phyloP scores from a whole-genome alignment of 2,797 vertebrate species.

The Enteromius paludinosus region DNA sequence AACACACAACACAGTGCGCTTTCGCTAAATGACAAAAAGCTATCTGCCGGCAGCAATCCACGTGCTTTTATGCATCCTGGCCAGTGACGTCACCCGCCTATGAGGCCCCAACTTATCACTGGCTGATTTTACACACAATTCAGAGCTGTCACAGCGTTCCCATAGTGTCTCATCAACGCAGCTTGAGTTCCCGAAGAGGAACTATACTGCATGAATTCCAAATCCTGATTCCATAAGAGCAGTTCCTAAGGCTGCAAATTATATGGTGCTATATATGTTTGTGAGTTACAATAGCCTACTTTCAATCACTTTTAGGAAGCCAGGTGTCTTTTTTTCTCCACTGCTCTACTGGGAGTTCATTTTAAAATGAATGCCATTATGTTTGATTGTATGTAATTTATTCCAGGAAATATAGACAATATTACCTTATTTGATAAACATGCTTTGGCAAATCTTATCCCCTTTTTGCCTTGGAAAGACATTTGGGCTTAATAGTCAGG shows the following conservation, averaged over 20 bases:
- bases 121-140: no score
- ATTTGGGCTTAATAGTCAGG: background rate
- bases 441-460: background rate
- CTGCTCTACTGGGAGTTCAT: background rate
- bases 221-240: background rate
- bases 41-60: no score
- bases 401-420: background rate
- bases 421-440: background rate
- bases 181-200: no score
- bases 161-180: no score
- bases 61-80: no score
- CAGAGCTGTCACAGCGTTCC: no score
- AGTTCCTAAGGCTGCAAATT: background rate
- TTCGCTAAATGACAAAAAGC: no score
- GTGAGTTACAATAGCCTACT: background rate
- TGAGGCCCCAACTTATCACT: no score
- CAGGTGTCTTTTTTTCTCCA: background rate
- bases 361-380: constrained; percentile 5
- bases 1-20: no score
- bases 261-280: background rate
- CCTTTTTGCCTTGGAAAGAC: background rate
- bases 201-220: background rate
- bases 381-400: background rate
- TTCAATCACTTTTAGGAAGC: background rate
- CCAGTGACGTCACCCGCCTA: no score